A percentile compares a stretch with the other conserved stretches of the same genome.
Conservation (phyloP, 2,888 invertebrate genomes). For the Eristalis tenax region DNA sequence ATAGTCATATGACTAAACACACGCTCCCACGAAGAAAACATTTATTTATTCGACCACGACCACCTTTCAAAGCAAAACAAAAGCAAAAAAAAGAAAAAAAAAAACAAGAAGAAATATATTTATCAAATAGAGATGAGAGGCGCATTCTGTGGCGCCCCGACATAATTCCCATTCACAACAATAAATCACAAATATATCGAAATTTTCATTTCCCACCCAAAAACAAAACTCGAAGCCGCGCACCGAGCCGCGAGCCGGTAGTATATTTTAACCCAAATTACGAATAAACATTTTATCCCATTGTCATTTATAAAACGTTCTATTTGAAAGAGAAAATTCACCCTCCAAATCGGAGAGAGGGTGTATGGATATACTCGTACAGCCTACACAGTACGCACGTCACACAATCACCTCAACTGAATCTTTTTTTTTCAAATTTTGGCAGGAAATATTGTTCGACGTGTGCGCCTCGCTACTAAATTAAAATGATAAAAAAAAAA, state of each 20-base stretch:
- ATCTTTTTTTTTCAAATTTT: constrained; percentile 19
- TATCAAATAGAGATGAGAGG: background rate
- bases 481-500: constrained; percentile 45
- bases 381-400: background rate
- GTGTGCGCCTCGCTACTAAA: constrained; percentile 37
- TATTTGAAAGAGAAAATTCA: constrained; percentile 13
- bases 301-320: constrained; percentile 57
- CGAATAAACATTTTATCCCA: constrained; percentile 60
- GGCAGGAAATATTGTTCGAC: constrained; percentile 41
- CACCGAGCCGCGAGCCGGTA: background rate
- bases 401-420: background rate
- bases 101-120: background rate
- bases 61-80: constrained; percentile 10
- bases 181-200: constrained; percentile 39
- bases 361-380: background rate
- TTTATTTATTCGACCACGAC: constrained; percentile 53
- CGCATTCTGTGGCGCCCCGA: constrained; percentile 52
- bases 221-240: background rate
- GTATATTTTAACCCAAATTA: constrained; percentile 65
- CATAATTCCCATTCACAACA: constrained; percentile 32
- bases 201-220: constrained; percentile 5
- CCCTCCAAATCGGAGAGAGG: background rate
- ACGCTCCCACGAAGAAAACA: constrained; percentile 15
- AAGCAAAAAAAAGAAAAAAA: background rate
- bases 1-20: constrained; percentile 23